These are phyloP conservation scores for Anthopleura sola DNA, from an alignment of 64 coral and sea anemone species.

Conservation along the genomic window DNA sequence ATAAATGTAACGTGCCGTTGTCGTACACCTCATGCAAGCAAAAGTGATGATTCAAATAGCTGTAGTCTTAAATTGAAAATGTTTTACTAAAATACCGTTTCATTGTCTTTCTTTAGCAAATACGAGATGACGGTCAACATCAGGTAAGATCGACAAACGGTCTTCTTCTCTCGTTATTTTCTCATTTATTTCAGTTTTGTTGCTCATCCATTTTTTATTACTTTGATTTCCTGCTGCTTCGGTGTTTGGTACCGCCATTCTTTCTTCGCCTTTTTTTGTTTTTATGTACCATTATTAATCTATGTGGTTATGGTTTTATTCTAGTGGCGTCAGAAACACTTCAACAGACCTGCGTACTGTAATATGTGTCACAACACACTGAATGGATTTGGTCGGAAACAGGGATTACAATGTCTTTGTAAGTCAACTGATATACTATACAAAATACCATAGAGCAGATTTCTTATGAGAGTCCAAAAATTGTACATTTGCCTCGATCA, in stretches of 20 bases:
- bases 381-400: conserved; percentile 89
- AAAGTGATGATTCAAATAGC: background rate
- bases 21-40: too few species aligned
- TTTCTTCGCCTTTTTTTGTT: background rate
- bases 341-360: conserved; percentile 89
- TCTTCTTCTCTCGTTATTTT: background rate
- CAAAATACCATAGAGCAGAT: background rate
- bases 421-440: conserved; percentile 40
- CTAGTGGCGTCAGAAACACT: conserved; percentile 98
- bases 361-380: conserved; percentile 95
- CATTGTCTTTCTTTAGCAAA: conserved; percentile 61
- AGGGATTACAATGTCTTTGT: conserved; percentile 97
- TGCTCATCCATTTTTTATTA: background rate
- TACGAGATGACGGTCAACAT: conserved; percentile 96
- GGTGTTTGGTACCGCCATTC: background rate
- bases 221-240: background rate
- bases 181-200: background rate
- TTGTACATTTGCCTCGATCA: background rate
- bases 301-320: background rate
- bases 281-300: background rate
- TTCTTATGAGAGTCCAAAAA: background rate
- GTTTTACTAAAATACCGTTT: background rate
- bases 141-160: conserved; percentile 57
- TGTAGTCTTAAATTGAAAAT: background rate
- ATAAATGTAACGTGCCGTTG: too few species aligned